A percentile compares a stretch with the other conserved stretches of the same genome.
Conservation (phyloP, 2,888 invertebrate genomes). For the Meganola albula region DNA sequence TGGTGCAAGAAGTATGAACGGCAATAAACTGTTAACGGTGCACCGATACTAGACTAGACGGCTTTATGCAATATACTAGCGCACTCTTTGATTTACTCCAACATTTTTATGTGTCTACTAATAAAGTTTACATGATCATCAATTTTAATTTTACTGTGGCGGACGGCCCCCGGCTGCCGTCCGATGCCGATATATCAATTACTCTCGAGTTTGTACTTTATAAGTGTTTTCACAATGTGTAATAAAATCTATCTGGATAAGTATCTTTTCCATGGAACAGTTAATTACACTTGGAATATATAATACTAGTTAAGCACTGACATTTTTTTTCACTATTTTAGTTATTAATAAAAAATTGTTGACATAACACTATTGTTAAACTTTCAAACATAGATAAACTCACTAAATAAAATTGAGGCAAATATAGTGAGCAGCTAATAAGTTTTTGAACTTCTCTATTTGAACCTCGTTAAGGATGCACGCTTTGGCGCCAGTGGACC, state of each 20-base stretch:
- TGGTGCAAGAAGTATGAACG: slow-evolving; percentile 62
- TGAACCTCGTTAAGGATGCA: slow-evolving; percentile 37
- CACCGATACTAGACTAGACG: slow-evolving; percentile 47
- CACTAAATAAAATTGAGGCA: too few species aligned
- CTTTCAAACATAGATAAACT: too few species aligned
- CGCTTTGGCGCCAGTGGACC: slow-evolving; percentile 30
- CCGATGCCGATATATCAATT: slow-evolving; percentile 55
- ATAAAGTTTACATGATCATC: slow-evolving; percentile 71
- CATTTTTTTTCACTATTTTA: too few species aligned
- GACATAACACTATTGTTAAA: too few species aligned
- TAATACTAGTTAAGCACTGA: too few species aligned
- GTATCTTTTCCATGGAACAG: slow-evolving; percentile 8
- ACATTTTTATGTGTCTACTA: slow-evolving; percentile 61
- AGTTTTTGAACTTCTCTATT: slow-evolving; percentile 35
- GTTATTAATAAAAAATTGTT: too few species aligned
- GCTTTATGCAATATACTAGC: slow-evolving; percentile 36
- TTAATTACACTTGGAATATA: too few species aligned
- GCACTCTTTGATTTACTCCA: slow-evolving; percentile 56
- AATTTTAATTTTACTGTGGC: slow-evolving; percentile 67
- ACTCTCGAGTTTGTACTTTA: slow-evolving; percentile 36
- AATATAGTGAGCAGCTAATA: too few species aligned
- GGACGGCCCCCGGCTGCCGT: slow-evolving; percentile 47
- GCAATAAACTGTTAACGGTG: slow-evolving; percentile 66
- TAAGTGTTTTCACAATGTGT: slow-evolving; percentile 26
- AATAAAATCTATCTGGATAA: slow-evolving; percentile 21